A percentile compares a stretch with the other conserved stretches of the same genome.
Evolutionary conservation across 1,140 invertebrate genomes (phyloP).

Genomic region (Drosophila carrolli): DNA sequence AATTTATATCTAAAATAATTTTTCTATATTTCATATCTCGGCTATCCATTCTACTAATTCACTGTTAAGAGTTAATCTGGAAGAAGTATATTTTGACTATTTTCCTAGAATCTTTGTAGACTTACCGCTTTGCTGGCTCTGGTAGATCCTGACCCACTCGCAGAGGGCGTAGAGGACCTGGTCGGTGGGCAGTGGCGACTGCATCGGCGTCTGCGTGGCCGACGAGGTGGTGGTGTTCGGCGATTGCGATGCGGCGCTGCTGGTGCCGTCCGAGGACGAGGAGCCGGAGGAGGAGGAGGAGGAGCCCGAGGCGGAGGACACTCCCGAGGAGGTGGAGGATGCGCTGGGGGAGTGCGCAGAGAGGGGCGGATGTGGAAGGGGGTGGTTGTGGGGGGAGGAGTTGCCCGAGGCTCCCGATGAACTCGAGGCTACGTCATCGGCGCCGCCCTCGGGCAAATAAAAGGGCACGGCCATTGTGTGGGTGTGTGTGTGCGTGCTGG

Average conservation of each 20-base stretch:
- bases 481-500: constrained; percentile 27
- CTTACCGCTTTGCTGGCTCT: constrained; percentile 52
- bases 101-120: not conserved
- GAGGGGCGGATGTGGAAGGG: constrained; percentile 17
- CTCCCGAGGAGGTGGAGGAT: constrained; percentile 59
- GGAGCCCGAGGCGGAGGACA: constrained; percentile 56
- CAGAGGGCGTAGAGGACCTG: constrained; percentile 78
- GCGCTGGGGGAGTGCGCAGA: constrained; percentile 40
- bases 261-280: constrained; percentile 73
- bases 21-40: no score
- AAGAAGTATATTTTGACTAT: not conserved
- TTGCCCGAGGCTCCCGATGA: constrained; percentile 62
- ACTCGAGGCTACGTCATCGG: constrained; percentile 75
- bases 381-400: constrained; percentile 44
- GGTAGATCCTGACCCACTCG: constrained; percentile 67
- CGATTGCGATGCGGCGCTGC: constrained; percentile 74
- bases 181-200: constrained; percentile 75
- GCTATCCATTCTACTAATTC: no score
- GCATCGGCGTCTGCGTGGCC: constrained; percentile 84
- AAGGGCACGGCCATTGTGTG: constrained; percentile 82
- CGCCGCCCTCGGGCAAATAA: constrained; percentile 79
- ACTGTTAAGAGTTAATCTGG: no score
- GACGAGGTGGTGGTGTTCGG: constrained; percentile 82
- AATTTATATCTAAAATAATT: no score
- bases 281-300: constrained; percentile 57